These are phyloP conservation scores for Hoplostethus atlanticus DNA, from an alignment of 2,797 vertebrate genomes.

Conservation along the genomic window DNA sequence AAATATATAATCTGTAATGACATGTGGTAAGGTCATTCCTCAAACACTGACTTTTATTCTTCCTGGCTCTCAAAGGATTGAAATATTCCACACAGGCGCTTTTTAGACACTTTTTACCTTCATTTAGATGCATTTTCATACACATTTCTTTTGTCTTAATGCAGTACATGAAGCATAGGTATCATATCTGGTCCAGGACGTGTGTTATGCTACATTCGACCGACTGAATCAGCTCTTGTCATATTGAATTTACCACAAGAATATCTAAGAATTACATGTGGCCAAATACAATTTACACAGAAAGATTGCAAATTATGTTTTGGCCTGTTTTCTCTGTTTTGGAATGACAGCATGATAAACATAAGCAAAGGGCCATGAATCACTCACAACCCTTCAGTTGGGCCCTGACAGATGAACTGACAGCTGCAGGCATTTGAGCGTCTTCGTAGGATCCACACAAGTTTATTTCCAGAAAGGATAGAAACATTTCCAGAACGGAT, in stretches of 20 bases:
- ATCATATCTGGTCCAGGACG: no score
- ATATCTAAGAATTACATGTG: no score
- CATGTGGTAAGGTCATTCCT: neutral
- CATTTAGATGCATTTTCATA: no score
- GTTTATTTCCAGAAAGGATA: slow-evolving; percentile 29
- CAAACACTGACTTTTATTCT: neutral
- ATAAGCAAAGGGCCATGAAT: slow-evolving; percentile 41
- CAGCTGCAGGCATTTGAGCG: slow-evolving; percentile 21
- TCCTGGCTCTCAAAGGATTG: slow-evolving; percentile 9
- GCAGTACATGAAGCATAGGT: no score
- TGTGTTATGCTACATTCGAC: neutral
- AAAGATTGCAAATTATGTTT: slow-evolving; percentile 43
- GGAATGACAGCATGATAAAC: slow-evolving; percentile 45
- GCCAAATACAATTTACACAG: no score
- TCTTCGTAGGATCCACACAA: neutral
- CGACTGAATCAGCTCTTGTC: slow-evolving; percentile 28
- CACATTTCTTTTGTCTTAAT: no score
- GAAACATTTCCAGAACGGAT: neutral
- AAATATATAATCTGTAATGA: slow-evolving; percentile 7
- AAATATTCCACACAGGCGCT: no score
- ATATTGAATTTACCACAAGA: slow-evolving; percentile 12
- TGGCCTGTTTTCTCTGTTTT: slow-evolving; percentile 40
- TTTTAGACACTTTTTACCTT: no score
- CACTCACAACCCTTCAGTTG: slow-evolving; percentile 44
- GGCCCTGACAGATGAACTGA: slow-evolving; percentile 43